Conservation (phyloP, 2,888 invertebrate species). For the Phytoseiulus persimilis region DNA sequence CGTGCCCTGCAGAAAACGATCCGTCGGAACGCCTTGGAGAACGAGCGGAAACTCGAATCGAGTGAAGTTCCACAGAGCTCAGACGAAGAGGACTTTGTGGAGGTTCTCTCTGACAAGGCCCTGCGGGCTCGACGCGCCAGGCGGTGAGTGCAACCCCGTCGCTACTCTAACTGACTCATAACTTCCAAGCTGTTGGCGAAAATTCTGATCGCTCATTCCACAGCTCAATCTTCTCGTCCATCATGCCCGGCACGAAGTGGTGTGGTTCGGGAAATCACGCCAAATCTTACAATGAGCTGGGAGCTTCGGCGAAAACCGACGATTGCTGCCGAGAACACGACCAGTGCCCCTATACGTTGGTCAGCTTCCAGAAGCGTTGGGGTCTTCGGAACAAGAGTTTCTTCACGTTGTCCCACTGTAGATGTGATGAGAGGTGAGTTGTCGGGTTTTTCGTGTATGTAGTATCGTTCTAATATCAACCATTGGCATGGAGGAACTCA, state of each 20-base stretch:
- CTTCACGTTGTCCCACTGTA: slow-evolving; percentile 80
- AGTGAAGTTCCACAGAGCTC: not conserved
- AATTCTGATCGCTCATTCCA: not conserved
- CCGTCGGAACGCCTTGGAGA: not conserved
- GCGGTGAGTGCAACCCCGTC: not conserved
- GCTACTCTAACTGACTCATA: not conserved
- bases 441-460: not conserved
- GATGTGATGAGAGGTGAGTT: slow-evolving; percentile 67
- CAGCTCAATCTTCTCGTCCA: slow-evolving; percentile 26
- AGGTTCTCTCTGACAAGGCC: not conserved
- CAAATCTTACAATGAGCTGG: slow-evolving; percentile 71
- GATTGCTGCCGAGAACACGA: slow-evolving; percentile 81
- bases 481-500: not conserved
- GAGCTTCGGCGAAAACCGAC: slow-evolving; percentile 62
- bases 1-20: not conserved
- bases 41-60: not conserved
- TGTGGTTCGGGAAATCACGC: slow-evolving; percentile 85
- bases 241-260: slow-evolving; percentile 63
- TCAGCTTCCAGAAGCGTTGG: slow-evolving; percentile 63
- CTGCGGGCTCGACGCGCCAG: not conserved
- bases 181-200: not conserved
- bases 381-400: slow-evolving; percentile 73
- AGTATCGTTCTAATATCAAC: not conserved
- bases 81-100: not conserved
- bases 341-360: slow-evolving; percentile 72